Evolutionary conservation across 2,113 vertebrate genomes (phyloP), one percentile per base, ranked within the genome.

Genomic region (Donacobius atricapilla): DNA sequence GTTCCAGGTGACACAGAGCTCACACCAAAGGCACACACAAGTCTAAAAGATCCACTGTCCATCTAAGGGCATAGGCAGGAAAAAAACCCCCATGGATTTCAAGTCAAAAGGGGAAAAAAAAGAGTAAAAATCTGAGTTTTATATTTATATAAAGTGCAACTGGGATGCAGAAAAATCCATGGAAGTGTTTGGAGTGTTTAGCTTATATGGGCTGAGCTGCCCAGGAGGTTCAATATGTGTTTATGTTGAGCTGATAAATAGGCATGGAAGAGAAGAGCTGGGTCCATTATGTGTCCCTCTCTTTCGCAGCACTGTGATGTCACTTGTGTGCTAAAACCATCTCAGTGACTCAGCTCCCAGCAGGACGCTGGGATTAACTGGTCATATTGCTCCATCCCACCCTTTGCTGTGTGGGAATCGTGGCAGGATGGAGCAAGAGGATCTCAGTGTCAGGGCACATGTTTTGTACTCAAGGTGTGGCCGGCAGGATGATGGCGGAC

Each of bases 291-390:
- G 3, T 42, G 54, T 77, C 35, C 1, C 79, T 65, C 80, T 58
- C 76, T 68, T 56, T 51, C 1, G 0, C 75, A 27, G 84, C 4
- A 2, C 10, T 24, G 0, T 58, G 73, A 24, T 65, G 40, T 79
- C 78, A 18, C 48, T 40, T n/a, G 22, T 8, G 2, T 42, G 50
- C 92, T 85, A 88, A 93, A 90, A 91, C 1, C 4, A 50, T 65
- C 82, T 30, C 1, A 2, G 75, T 92, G 96, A 88, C 61, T 89
- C 92, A 96, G 95, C 57, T 86, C 76, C 79, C 84, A 91, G 89
- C 81, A 75, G 87, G 89, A 50, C 4, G 0, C 69, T 48, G 87
- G 79, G 78, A 92, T 91, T 82, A 93, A 56, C 44, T 0, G 3
- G 33, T 24, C 9, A 0, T 33, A 56, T 70, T 50, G 37, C 35